phyloP scores from a whole-genome alignment of 2,888 invertebrate species.

The Sclerodermus sp. region DNA sequence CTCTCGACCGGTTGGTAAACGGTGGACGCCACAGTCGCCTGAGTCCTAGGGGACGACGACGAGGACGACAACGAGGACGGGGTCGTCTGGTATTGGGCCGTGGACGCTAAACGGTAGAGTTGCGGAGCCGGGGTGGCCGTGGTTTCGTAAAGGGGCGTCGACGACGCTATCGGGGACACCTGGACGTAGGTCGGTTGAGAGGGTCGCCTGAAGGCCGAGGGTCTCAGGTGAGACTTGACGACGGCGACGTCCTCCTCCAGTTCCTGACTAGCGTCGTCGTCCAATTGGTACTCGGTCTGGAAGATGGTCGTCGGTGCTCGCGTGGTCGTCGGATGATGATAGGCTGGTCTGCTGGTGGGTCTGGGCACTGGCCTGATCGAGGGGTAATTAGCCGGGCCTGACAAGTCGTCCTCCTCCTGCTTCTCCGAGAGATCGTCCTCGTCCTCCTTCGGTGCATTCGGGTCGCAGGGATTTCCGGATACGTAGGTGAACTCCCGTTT shows the following conservation, averaged over 20 bases:
- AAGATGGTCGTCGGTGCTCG: conserved; percentile 69
- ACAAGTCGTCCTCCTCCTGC: conserved; percentile 63
- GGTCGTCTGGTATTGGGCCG: conserved; percentile 69
- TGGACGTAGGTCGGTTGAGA: conserved; percentile 48
- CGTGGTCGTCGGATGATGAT: conserved; percentile 55
- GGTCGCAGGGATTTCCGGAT: conserved; percentile 83
- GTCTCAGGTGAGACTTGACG: conserved; percentile 61
- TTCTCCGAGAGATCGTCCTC: conserved; percentile 59
- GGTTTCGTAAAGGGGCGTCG: conserved; percentile 40
- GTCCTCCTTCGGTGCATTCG: conserved; percentile 75
- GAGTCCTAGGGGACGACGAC: conserved; percentile 29
- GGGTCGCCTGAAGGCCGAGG: conserved; percentile 53
- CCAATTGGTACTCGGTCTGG: conserved; percentile 68
- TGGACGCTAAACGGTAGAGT: conserved; percentile 60
- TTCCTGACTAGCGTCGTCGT: conserved; percentile 63
- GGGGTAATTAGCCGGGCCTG: conserved; percentile 67
- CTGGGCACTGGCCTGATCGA: conserved; percentile 60
- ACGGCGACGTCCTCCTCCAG: conserved; percentile 62
- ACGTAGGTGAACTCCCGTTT: conserved; percentile 85
- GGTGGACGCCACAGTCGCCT: conserved; percentile 33
- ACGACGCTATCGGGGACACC: conserved; percentile 37
- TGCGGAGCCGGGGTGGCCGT: conserved; percentile 62
- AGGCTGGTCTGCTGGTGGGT: conserved; percentile 56
- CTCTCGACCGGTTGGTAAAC: conserved; percentile 44
- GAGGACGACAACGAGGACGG: too few relatives aligned